Evolutionary conservation across 2,797 vertebrate species (phyloP), one percentile per base, ranked within the genome.

Genomic region (Coluber constrictor): DNA sequence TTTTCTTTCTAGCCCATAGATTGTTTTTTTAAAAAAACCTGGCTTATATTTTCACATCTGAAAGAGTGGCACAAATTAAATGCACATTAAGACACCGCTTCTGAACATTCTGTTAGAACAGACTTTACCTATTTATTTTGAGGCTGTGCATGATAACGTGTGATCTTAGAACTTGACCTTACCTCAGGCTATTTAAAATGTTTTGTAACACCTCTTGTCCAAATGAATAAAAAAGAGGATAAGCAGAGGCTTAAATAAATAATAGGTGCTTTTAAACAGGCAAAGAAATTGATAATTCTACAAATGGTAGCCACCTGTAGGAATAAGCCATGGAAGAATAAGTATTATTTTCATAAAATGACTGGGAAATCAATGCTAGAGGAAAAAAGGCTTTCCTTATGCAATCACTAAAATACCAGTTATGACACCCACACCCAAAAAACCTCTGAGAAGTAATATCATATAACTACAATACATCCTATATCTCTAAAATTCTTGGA

Each of bases 251-350:
- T 95, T 93, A 96, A 94, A 97, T 97, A 97, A 98, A 98, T 97
- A 98, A 98, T 94, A 96, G 95, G 93, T 94, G 95, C 96, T 95
- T 97, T 97, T 97, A 97, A 98, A 96, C 0, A 37, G 95, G 95
- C 95, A 96, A 96, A 96, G 96, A 97, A 97, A 96, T 97, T 97
- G 97, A 98, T 97, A 96, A 97, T 94, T 94, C 96, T 96, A 96
- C 96, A 97, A 98, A 97, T 98, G 97, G 97, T 91, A 97, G 97
- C 97, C 97, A 98, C 96, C 97, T 98, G 98, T 96, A 97, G 74
- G 93, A 96, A 92, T 93, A 96, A 97, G 96, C 94, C 94, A 96
- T 96, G 96, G 97, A 96, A 97, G 86, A 94, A 87, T 94, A 92
- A 95, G 57, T 47, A 94, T 96, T 96, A 92, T 88, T 92, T 92